Evolutionary conservation across 2,797 vertebrate genomes (phyloP).

Genomic region (Poecilia gillii): DNA sequence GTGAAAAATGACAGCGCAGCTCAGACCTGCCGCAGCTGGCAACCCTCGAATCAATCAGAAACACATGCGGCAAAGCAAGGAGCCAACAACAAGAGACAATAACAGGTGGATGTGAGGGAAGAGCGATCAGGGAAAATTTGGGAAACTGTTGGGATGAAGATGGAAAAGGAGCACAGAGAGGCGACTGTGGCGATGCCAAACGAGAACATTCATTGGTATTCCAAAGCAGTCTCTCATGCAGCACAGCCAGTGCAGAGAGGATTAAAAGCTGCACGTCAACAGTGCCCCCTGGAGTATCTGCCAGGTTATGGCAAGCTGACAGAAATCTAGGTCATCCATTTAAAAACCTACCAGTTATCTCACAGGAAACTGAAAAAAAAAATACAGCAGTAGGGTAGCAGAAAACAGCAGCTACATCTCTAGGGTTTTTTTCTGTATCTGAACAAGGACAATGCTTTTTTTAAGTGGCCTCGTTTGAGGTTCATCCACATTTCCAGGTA

Average conservation of each 20-base stretch:
- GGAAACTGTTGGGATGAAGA: slow-evolving; percentile 32
- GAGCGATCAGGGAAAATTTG: slow-evolving; percentile 36
- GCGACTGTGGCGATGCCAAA: slow-evolving; percentile 42
- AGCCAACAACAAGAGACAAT: slow-evolving; percentile 34
- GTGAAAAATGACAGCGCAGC: slow-evolving; percentile 75
- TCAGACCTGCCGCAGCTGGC: slow-evolving; percentile 61
- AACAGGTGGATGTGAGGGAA: slow-evolving; percentile 57
- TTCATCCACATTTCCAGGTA: slow-evolving; percentile 42
- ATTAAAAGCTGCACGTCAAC: slow-evolving; percentile 47
- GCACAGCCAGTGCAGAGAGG: slow-evolving; percentile 62
- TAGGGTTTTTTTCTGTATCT: slow-evolving; percentile 53
- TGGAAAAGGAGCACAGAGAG: slow-evolving; percentile 38
- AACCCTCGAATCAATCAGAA: slow-evolving; percentile 55
- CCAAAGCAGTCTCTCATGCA: slow-evolving; percentile 79
- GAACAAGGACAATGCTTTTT: slow-evolving; percentile 66
- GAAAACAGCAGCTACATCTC: slow-evolving; percentile 57
- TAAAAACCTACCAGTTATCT: slow-evolving; percentile 60
- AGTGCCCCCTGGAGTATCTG: slow-evolving; percentile 73
- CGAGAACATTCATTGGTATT: slow-evolving; percentile 80
- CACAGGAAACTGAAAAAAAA: slow-evolving; percentile 61
- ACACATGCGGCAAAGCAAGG: slow-evolving; percentile 32
- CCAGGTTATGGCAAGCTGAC: not conserved
- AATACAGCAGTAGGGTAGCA: slow-evolving; percentile 55
- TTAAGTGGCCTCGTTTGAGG: slow-evolving; percentile 71
- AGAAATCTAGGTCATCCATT: slow-evolving; percentile 80